Base-by-base conservation (phyloP, 2,888 invertebrate species). In the Corythucha ciliata region DNA sequence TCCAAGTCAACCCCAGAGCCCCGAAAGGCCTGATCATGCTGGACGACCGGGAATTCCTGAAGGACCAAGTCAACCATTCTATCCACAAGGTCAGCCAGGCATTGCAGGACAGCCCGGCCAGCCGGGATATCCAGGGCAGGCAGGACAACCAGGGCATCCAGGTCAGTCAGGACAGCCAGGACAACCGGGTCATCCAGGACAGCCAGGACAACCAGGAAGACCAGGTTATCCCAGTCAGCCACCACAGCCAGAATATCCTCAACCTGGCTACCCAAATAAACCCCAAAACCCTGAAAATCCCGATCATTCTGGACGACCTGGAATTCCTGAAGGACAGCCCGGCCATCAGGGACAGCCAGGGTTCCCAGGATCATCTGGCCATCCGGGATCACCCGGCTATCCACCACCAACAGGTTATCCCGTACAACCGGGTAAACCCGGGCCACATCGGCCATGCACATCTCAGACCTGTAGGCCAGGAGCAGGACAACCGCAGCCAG, bases 101-200 rank as follows among this genome's bases (percentile, higher is more conserved):
- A 40, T 39, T 29, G 54, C 59, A 54, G 58, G 57, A 32, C 25
- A 55, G 34, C 60, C 62, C n/a, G 64, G 66, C 12, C 61, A 61
- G 42, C 67, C 66, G 21, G 36, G 53, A n/a, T 59, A 58, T n/a
- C 65, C 63, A 5, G 62, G 50, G 40, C 60, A 1, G 61, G 74
- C 62, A 72, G 63, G 58, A 71, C 66, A 36, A 71, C 76, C 61
- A 69, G 68, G 57, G 74, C 32, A 24, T 16, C 25, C 55, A 29
- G 21, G 58, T 14, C 12, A 44, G 25, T 58, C 60, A 18, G 60
- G 60, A 29, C 20, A 25, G 10, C 57, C 59, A 26, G 57, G 59
- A n/a, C 18, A 45, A 25, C 57, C 63, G 21, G 44, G 53, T 29
- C 24, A 16, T 2, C 10, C 52, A 26, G 34, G 45, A 34, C 14